These are phyloP conservation scores for Drosophila suzukii DNA, from an alignment of 1,140 invertebrate genomes.

Conservation along the genomic window DNA sequence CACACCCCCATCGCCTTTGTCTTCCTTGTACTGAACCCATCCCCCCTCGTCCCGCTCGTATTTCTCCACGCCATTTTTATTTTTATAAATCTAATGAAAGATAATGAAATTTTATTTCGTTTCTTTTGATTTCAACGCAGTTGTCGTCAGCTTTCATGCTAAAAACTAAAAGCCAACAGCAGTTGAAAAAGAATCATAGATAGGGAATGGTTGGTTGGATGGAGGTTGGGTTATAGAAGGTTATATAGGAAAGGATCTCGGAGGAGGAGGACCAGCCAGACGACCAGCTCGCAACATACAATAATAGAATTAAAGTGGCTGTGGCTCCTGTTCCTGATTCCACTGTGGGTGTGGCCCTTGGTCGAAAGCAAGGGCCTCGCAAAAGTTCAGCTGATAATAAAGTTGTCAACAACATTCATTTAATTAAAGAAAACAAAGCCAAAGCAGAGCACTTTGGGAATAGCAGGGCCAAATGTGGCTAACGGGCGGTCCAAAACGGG, in stretches of 20 bases:
- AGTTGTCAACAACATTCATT: slow-evolving; percentile 82
- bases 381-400: slow-evolving; percentile 81
- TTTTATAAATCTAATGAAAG: slow-evolving; percentile 83
- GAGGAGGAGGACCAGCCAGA: background rate
- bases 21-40: slow-evolving; percentile 7
- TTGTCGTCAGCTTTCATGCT: slow-evolving; percentile 71
- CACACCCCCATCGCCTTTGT: slow-evolving; percentile 2
- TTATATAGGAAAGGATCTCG: background rate
- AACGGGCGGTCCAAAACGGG: background rate
- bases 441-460: slow-evolving; percentile 72
- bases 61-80: slow-evolving; percentile 56
- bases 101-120: slow-evolving; percentile 82
- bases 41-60: slow-evolving; percentile 10
- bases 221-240: background rate
- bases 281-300: slow-evolving; percentile 55
- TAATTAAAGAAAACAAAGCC: slow-evolving; percentile 82
- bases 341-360: slow-evolving; percentile 23
- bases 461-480: slow-evolving; percentile 31
- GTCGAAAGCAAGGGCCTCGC: slow-evolving; percentile 44
- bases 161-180: slow-evolving; percentile 73
- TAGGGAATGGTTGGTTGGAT: slow-evolving; percentile 10
- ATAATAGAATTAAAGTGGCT: slow-evolving; percentile 81
- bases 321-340: slow-evolving; percentile 19
- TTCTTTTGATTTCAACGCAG: slow-evolving; percentile 79
- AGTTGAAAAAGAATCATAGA: slow-evolving; percentile 73